Evolutionary conservation across 2,797 vertebrate species (phyloP).

Genomic region (Poecilia gillii): DNA sequence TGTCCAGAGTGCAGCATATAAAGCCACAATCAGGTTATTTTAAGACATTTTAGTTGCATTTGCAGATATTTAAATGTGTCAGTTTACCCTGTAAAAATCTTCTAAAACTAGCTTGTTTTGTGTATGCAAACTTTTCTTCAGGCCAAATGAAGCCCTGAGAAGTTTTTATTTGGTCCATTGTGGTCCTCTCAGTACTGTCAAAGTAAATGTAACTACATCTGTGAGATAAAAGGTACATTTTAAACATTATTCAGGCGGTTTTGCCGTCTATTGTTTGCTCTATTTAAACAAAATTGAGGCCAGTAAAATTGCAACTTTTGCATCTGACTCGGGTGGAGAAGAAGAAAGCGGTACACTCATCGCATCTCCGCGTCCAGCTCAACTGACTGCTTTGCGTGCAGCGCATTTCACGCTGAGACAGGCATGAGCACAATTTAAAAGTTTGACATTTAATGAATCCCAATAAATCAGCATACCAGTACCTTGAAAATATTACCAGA

Average conservation of each 20-base stretch:
- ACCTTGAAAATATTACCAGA: not conserved
- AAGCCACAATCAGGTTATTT: not conserved
- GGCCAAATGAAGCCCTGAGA: slow-evolving; percentile 15
- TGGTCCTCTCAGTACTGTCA: not conserved
- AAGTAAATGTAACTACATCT: no score
- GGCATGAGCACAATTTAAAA: no score
- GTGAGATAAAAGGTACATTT: no score
- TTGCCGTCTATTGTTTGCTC: no score
- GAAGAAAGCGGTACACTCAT: no score
- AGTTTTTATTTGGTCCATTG: slow-evolving; percentile 2
- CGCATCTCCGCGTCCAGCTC: no score
- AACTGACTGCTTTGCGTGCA: no score
- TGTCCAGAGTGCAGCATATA: not conserved
- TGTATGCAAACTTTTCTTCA: slow-evolving; percentile 4
- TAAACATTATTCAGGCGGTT: no score
- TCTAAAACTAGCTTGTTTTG: not conserved
- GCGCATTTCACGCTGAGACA: no score
- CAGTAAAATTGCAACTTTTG: no score
- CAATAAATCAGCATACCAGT: not conserved
- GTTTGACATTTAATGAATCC: not conserved
- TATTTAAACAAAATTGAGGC: no score
- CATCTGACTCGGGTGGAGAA: no score
- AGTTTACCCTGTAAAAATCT: not conserved
- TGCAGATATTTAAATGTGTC: not conserved
- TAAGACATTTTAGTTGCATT: not conserved